phyloP scores from a whole-genome alignment of 2,113 vertebrate species.

The Syngnathus floridae region DNA sequence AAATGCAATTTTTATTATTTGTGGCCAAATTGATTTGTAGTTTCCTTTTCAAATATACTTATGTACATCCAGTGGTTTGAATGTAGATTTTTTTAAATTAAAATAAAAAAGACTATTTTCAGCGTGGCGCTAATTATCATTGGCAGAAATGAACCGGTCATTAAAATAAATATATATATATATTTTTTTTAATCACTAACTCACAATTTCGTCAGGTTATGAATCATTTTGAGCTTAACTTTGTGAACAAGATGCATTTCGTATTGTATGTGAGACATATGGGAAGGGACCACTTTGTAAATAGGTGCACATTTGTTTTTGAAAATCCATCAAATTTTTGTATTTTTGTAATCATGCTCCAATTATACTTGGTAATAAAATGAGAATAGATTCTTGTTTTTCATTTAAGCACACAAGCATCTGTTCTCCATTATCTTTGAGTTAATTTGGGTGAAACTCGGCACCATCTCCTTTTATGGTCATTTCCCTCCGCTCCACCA shows the following conservation, averaged over 20 bases:
- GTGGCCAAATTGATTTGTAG: neutral
- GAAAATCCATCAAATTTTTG: slow-evolving; percentile 11
- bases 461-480: neutral
- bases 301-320: slow-evolving; percentile 4
- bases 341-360: slow-evolving; percentile 44
- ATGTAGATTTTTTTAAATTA: too few relatives aligned
- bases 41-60: neutral
- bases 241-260: neutral
- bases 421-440: neutral
- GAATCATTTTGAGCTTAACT: neutral
- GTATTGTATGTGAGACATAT: neutral
- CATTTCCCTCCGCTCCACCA: neutral
- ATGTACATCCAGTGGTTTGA: neutral
- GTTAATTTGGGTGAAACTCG: neutral
- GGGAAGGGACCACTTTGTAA: neutral
- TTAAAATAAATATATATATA: neutral
- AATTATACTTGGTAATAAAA: slow-evolving; percentile 4
- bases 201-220: neutral
- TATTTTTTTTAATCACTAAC: neutral
- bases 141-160: neutral
- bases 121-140: neutral
- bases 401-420: neutral
- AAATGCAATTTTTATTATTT: neutral
- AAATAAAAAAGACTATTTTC: neutral
- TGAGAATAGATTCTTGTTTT: neutral